phyloP scores from a whole-genome alignment of 2,797 vertebrate species.

The Schizopygopsis pylzovi region DNA sequence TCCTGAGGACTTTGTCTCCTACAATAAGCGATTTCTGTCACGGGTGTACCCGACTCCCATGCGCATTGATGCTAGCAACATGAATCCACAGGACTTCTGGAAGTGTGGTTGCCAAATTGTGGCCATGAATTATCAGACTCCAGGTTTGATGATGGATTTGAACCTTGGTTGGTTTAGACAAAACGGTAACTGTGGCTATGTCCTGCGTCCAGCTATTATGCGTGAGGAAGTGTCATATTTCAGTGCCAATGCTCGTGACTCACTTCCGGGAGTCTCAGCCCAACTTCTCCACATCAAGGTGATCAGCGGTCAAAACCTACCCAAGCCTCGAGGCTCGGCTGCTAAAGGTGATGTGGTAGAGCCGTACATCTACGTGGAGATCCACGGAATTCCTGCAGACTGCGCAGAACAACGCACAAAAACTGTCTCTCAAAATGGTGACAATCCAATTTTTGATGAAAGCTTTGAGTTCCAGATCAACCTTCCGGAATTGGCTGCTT shows the following conservation, averaged over 20 bases:
- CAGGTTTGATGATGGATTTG: slow-evolving; percentile 94
- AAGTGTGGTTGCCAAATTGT: slow-evolving; percentile 95
- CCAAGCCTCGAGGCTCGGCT: slow-evolving; percentile 90
- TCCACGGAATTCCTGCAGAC: slow-evolving; percentile 91
- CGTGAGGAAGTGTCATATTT: slow-evolving; percentile 95
- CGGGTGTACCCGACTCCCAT: slow-evolving; percentile 89
- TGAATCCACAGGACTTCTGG: slow-evolving; percentile 97
- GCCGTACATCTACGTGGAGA: slow-evolving; percentile 91
- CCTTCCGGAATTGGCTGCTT: slow-evolving; percentile 87
- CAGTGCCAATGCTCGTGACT: slow-evolving; percentile 91
- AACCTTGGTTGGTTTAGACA: slow-evolving; percentile 91
- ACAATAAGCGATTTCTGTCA: slow-evolving; percentile 91
- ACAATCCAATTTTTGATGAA: slow-evolving; percentile 92
- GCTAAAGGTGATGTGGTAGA: slow-evolving; percentile 94
- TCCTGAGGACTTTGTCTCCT: slow-evolving; percentile 91
- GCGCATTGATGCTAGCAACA: slow-evolving; percentile 94
- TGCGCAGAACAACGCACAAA: slow-evolving; percentile 92
- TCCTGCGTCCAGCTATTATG: slow-evolving; percentile 92
- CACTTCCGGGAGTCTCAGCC: slow-evolving; percentile 88
- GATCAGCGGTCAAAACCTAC: slow-evolving; percentile 93
- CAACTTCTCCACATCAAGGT: slow-evolving; percentile 92
- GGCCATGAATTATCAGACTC: slow-evolving; percentile 93
- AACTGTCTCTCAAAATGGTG: slow-evolving; percentile 88
- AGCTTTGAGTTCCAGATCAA: slow-evolving; percentile 95
- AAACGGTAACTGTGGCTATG: slow-evolving; percentile 91